Conservation (phyloP, 2,113 vertebrate genomes). For the Isurus oxyrinchus region DNA sequence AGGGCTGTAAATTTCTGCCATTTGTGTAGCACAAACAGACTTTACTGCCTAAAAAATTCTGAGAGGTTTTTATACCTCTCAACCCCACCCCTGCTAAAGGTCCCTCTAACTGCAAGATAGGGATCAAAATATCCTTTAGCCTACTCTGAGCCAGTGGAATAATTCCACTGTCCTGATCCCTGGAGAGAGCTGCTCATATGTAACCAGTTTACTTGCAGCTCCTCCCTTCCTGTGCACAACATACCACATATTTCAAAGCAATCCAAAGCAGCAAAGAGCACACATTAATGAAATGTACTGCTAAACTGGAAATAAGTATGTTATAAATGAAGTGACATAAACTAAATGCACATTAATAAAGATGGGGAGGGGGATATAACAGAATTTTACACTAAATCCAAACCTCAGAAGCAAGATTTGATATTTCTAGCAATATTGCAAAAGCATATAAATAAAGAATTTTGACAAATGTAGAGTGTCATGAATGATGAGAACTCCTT, state of each 20-base stretch:
- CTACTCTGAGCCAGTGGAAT: background rate
- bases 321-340: background rate
- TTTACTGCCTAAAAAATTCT: background rate
- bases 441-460: too few relatives aligned
- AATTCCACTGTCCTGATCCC: slow-evolving; percentile 5
- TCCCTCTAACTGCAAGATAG: background rate
- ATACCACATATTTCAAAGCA: slow-evolving; percentile 25
- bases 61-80: background rate
- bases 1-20: too few relatives aligned
- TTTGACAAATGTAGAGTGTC: too few relatives aligned
- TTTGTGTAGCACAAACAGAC: background rate
- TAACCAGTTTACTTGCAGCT: slow-evolving; percentile 25
- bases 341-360: background rate
- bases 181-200: background rate
- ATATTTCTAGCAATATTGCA: too few relatives aligned
- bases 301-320: background rate
- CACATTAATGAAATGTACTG: background rate
- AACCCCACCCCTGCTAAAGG: background rate
- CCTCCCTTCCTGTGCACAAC: slow-evolving; percentile 27
- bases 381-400: background rate
- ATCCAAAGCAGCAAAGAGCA: background rate
- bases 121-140: slow-evolving; percentile 10
- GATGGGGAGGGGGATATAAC: background rate
- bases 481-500: too few relatives aligned
- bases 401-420: background rate